phyloP scores from a whole-genome alignment of 2,113 vertebrate species.

The Tonatia bakeri region DNA sequence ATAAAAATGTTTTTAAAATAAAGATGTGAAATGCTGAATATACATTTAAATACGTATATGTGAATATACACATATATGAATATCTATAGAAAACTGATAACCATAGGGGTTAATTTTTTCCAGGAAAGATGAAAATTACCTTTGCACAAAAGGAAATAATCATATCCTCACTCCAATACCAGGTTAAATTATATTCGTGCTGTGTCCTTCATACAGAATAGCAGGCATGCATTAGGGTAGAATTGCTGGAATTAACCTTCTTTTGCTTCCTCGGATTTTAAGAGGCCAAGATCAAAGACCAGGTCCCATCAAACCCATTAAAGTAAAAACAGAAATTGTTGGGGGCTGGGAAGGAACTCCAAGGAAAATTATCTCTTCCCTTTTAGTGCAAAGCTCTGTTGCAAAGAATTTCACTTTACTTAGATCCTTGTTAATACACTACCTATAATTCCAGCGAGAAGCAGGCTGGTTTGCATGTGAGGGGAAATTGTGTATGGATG shows the following conservation, averaged over 20 bases:
- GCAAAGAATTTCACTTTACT: slow-evolving; percentile 51
- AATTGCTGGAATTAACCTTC: slow-evolving; percentile 62
- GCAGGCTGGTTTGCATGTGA: neutral
- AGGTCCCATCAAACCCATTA: slow-evolving; percentile 57
- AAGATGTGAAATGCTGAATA: neutral
- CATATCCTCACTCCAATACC: slow-evolving; percentile 10
- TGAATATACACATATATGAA: neutral
- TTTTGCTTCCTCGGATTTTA: slow-evolving; percentile 54
- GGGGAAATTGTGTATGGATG: neutral
- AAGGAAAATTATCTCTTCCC: slow-evolving; percentile 52
- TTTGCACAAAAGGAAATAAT: slow-evolving; percentile 58
- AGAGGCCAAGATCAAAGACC: slow-evolving; percentile 64
- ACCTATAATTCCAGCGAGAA: slow-evolving; percentile 43
- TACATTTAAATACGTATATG: neutral
- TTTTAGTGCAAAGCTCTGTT: slow-evolving; percentile 41
- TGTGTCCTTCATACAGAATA: slow-evolving; percentile 40
- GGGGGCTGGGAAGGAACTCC: slow-evolving; percentile 12
- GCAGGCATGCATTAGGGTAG: slow-evolving; percentile 24
- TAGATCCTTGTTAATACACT: slow-evolving; percentile 30
- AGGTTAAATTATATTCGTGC: slow-evolving; percentile 29
- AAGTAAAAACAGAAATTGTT: slow-evolving; percentile 59
- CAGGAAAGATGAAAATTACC: slow-evolving; percentile 43
- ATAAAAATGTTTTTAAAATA: neutral
- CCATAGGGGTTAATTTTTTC: neutral
- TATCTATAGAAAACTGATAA: neutral